Evolutionary conservation across 2,888 invertebrate species (phyloP).

Genomic region (Unio pictorum): DNA sequence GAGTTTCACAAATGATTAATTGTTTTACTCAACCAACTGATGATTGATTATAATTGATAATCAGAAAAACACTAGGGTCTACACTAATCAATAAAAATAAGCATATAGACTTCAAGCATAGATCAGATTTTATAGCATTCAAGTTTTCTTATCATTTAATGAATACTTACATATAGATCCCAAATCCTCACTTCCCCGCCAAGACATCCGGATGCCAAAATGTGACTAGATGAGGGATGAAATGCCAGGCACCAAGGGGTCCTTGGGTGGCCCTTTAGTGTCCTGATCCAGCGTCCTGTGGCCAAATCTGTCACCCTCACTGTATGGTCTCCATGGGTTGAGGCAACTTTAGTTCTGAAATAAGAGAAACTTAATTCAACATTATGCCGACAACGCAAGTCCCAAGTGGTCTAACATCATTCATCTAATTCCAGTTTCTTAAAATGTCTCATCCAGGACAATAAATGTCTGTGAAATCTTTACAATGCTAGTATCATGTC

Average conservation of each 20-base stretch:
- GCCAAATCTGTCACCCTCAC: constrained; percentile 87
- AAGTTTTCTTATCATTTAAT: background rate
- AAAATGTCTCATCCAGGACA: too few species aligned
- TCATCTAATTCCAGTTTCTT: too few species aligned
- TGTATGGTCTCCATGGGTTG: constrained; percentile 91
- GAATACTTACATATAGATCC: constrained; percentile 81
- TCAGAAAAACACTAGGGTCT: too few species aligned
- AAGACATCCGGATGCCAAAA: constrained; percentile 89
- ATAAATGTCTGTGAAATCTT: too few species aligned
- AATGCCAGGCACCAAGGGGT: constrained; percentile 94
- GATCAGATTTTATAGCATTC: background rate
- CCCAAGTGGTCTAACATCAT: too few species aligned
- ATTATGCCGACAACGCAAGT: too few species aligned
- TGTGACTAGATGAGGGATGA: constrained; percentile 86
- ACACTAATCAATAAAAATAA: too few species aligned
- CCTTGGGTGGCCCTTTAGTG: constrained; percentile 86
- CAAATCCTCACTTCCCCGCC: constrained; percentile 92
- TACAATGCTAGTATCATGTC: too few species aligned
- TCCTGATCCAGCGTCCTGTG: constrained; percentile 84
- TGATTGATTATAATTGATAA: too few species aligned
- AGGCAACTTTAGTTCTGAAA: constrained; percentile 79
- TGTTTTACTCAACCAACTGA: too few species aligned
- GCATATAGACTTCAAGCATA: too few species aligned
- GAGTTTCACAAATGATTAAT: too few species aligned
- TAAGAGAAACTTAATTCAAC: constrained; percentile 2